These are phyloP conservation scores for Ephialtes manifestator DNA, from an alignment of 2,888 invertebrate species.

Conservation along the genomic window DNA sequence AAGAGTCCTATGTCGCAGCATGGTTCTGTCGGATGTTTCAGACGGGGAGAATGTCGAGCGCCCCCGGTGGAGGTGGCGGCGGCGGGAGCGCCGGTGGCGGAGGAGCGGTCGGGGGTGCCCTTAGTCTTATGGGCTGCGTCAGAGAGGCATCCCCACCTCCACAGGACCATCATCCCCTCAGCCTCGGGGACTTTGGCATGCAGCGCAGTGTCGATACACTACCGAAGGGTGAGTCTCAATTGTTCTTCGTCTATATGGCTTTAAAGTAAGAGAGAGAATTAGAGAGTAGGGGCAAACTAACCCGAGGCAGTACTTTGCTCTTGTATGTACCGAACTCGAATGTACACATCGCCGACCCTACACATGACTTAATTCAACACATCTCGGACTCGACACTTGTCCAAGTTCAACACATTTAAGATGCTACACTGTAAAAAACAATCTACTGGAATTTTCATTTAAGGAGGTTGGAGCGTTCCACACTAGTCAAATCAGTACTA, in stretches of 20 bases:
- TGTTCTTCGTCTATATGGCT: neutral
- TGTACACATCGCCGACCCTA: too few species aligned
- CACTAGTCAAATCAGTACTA: too few species aligned
- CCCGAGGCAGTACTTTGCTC: neutral
- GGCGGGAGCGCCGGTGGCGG: conserved; percentile 84
- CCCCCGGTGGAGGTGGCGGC: conserved; percentile 83
- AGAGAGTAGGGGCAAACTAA: neutral
- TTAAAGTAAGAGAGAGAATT: neutral
- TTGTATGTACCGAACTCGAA: too few species aligned
- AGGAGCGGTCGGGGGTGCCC: conserved; percentile 88
- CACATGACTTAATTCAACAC: too few species aligned
- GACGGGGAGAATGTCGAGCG: conserved; percentile 78
- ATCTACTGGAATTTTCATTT: too few species aligned
- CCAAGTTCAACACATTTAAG: too few species aligned
- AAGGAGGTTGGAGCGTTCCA: too few species aligned
- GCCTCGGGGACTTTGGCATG: conserved; percentile 77
- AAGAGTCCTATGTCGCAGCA: conserved; percentile 77
- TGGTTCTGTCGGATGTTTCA: conserved; percentile 82
- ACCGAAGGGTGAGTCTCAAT: conserved; percentile 81
- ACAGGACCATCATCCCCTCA: conserved; percentile 86
- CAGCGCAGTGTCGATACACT: conserved; percentile 80
- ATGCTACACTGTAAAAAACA: too few species aligned
- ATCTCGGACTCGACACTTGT: too few species aligned
- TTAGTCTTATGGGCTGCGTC: conserved; percentile 90
- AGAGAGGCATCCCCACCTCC: conserved; percentile 89